Evolutionary conservation across 1,140 invertebrate genomes (phyloP).

Genomic region (Asobara japonica): DNA sequence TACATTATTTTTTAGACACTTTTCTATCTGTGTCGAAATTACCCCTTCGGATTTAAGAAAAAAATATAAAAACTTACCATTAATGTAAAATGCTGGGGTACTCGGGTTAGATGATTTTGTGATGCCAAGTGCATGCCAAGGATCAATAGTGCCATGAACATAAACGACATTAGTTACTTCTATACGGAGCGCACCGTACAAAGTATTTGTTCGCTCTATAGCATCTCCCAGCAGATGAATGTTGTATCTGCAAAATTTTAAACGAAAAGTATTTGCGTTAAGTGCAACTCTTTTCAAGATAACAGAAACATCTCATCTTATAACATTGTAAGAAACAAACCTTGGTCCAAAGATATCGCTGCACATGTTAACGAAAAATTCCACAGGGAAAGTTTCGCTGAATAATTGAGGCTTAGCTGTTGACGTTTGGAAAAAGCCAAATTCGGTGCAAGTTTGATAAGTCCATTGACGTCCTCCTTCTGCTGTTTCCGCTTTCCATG

Average conservation of each 20-base stretch:
- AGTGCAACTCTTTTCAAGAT: constrained; percentile 20
- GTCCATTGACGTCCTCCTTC: constrained; percentile 86
- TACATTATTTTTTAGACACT: no score
- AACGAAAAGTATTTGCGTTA: neutral
- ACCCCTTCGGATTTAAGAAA: no score
- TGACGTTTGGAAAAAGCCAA: constrained; percentile 94
- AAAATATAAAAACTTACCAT: constrained; percentile 65
- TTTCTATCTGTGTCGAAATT: no score
- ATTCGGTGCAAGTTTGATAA: constrained; percentile 96
- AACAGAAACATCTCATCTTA: constrained; percentile 21
- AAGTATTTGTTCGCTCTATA: constrained; percentile 78
- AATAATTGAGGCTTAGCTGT: constrained; percentile 78
- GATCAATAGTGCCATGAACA: constrained; percentile 91
- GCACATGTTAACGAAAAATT: constrained; percentile 86
- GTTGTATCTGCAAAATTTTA: constrained; percentile 71
- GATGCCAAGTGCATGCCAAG: constrained; percentile 90
- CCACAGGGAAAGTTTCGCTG: constrained; percentile 78
- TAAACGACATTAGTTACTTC: constrained; percentile 81
- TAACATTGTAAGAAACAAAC: constrained; percentile 39
- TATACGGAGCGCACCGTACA: constrained; percentile 82
- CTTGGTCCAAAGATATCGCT: constrained; percentile 80
- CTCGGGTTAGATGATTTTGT: constrained; percentile 68
- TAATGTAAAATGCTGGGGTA: constrained; percentile 78
- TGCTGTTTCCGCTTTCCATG: constrained; percentile 72
- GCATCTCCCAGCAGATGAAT: constrained; percentile 69